phyloP scores from a whole-genome alignment of 2,113 vertebrate species.

The Sinocyclocheilus maitianheensis region DNA sequence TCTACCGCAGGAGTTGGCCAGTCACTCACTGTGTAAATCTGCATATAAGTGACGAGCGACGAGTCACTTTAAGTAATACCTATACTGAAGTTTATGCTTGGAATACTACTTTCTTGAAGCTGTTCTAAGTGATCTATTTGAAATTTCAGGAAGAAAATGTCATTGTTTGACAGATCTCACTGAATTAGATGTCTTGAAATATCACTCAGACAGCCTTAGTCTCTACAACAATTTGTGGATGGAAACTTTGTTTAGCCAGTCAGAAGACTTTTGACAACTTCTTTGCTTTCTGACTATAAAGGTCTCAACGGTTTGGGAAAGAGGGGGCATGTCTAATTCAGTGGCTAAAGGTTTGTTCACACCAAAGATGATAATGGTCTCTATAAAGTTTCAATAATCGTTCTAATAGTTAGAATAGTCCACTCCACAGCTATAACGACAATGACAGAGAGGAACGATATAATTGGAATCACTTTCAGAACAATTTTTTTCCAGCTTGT shows the following conservation, averaged over 20 bases:
- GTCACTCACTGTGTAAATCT: neutral
- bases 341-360: neutral
- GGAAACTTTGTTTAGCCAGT: neutral
- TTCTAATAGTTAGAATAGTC: neutral
- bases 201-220: neutral
- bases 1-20: neutral
- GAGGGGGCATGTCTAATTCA: neutral
- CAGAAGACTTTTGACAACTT: neutral
- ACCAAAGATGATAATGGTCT: neutral
- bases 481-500: neutral
- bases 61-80: neutral
- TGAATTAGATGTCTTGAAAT: constrained; percentile 9
- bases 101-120: neutral
- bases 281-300: neutral
- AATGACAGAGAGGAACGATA: no score
- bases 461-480: neutral
- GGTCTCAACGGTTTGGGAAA: neutral
- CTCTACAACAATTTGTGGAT: neutral
- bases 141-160: neutral
- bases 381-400: neutral
- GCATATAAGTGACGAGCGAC: neutral
- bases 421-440: no score
- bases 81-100: neutral
- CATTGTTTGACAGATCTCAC: neutral
- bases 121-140: neutral